Base-by-base conservation (phyloP, 2,113 vertebrate genomes). In the Sceloporus tristichus region DNA sequence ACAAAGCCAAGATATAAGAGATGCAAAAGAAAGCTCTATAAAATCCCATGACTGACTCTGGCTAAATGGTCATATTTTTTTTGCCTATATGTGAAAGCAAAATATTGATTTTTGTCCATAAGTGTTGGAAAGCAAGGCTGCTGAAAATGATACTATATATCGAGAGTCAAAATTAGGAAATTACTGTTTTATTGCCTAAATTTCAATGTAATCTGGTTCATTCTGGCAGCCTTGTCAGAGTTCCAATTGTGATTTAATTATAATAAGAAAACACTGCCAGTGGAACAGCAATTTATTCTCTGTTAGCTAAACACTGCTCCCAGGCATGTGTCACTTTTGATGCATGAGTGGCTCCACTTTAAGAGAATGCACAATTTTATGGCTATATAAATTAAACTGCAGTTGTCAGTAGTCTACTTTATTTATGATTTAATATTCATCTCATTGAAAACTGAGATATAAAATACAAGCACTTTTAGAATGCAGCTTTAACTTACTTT, bases 381-480 rank as follows among this genome's bases (percentile, higher is more conserved):
- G 59, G 85, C 16, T 79, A 91, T 59, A 90, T 86, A 91, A 90
- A 93, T 86, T 83, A 84, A 87, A 82, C 85, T 27, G 53, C 79
- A 84, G 29, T 34, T 25, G 76, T 38, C 73, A 74, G 29, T 73
- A 10, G 6, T 48, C 82, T 87, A 77, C 77, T 86, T 88, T 89
- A 92, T 84, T 82, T 88, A 84, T 65, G 88, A 85, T 86, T 90
- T 90, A 90, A 90, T 90, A 90, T 91, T 92, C 65, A 92, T 80
- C 54, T 81, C 66, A 88, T 48, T 76, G 84, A 91, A 27, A 27
- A 90, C 77, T 9, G 56, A 94, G 68, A 87, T 87, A 89, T 88
- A 53, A 82, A 81, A 82, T 87, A 59, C 16, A 90, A 76, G 65
- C 66, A 79, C 54, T 80, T 71, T 62, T 85, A 83, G 81, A 78